Conservation (phyloP, 2,113 vertebrate genomes). For the Rhabdomys dilectus region DNA sequence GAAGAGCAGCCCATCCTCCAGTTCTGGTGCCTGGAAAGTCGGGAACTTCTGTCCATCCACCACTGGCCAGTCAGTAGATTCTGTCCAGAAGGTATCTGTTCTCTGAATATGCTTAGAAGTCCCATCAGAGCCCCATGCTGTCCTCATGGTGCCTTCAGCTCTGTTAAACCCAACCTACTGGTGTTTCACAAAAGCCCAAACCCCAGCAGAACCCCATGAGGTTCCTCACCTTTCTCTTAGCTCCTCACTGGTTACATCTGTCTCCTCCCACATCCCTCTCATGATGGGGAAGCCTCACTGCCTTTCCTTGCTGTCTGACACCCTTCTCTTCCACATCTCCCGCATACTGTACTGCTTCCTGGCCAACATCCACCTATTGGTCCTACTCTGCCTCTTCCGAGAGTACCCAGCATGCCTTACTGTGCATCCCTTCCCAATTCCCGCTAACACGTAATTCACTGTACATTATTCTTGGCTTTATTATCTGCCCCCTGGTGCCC, state of each 20-base stretch:
- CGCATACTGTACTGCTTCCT: background rate
- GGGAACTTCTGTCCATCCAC: background rate
- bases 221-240: background rate
- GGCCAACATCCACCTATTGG: background rate
- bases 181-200: background rate
- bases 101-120: too few relatives aligned
- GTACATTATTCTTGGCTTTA: background rate
- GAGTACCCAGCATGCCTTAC: background rate
- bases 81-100: background rate
- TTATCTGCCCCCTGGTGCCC: background rate
- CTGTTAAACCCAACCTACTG: background rate
- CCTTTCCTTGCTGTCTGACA: background rate
- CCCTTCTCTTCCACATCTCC: background rate
- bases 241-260: background rate
- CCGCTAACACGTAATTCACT: background rate
- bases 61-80: background rate
- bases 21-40: background rate
- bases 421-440: background rate
- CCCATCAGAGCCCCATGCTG: background rate
- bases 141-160: background rate
- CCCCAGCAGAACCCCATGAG: too few relatives aligned
- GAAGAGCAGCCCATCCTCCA: too few relatives aligned
- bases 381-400: background rate
- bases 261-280: background rate
- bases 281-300: background rate